phyloP scores from a whole-genome alignment of 2,113 vertebrate species.

The Myocastor coypus region DNA sequence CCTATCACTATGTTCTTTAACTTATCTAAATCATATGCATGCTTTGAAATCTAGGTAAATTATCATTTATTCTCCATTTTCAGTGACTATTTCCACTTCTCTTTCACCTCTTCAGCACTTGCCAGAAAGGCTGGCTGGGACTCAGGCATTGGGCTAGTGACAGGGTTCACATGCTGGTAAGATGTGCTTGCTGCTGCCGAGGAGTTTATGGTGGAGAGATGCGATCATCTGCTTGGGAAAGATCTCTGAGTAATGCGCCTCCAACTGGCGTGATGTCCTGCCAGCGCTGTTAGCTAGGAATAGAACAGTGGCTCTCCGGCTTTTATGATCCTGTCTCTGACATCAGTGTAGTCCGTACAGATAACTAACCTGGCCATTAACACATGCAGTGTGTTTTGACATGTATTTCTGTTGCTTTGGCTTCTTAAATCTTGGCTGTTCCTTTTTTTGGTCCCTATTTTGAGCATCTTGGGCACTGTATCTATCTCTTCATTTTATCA shows the following conservation, averaged over 20 bases:
- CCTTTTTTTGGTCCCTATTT: not conserved
- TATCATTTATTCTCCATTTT: not conserved
- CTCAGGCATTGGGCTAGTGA: not conserved
- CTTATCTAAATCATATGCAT: not conserved
- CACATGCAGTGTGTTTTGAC: not conserved
- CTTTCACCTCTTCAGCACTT: not conserved
- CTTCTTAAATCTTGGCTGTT: not conserved
- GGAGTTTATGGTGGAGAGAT: not conserved
- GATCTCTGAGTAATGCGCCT: not conserved
- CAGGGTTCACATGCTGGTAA: not conserved
- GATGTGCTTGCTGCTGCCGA: not conserved
- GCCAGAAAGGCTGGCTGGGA: not conserved
- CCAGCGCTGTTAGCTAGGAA: not conserved
- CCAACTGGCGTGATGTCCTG: not conserved
- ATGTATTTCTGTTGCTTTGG: not conserved
- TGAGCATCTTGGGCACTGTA: not conserved
- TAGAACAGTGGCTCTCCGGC: not conserved
- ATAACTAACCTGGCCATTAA: not conserved
- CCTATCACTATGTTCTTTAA: not conserved
- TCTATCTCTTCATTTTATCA: not conserved
- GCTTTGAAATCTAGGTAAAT: conserved; percentile 18
- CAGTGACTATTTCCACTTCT: not conserved
- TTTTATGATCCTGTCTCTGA: not conserved
- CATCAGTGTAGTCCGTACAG: not conserved
- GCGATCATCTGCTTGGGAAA: not conserved